Evolutionary conservation across 2,113 vertebrate species (phyloP).

Genomic region (Saccopteryx leptura): DNA sequence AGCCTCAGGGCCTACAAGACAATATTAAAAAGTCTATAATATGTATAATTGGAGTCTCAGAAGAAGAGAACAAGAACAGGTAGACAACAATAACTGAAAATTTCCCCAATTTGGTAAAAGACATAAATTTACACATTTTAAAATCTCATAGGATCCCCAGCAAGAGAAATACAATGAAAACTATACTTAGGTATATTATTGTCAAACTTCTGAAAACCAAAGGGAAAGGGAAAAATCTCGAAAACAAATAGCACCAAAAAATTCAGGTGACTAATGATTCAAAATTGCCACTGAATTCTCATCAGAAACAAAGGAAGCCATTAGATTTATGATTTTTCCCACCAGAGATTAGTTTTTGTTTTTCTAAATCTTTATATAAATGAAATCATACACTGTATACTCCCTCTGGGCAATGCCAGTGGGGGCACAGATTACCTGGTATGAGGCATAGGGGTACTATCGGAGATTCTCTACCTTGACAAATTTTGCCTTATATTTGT

Average conservation of each 20-base stretch:
- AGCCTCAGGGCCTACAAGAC: neutral
- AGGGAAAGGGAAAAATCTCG: neutral
- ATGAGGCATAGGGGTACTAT: rapidly evolving
- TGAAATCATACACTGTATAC: neutral
- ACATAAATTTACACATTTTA: neutral
- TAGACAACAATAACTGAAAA: neutral
- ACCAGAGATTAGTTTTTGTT: neutral
- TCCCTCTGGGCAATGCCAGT: neutral
- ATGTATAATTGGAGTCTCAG: neutral
- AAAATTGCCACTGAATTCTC: neutral
- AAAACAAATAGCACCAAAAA: neutral
- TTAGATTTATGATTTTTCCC: neutral
- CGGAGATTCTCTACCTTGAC: neutral
- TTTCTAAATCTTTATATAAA: neutral
- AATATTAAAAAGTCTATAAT: neutral
- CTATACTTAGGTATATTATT: neutral
- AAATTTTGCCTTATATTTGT: neutral
- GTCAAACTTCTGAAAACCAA: neutral
- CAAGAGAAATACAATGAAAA: neutral
- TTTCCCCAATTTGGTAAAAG: neutral
- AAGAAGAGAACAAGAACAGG: neutral
- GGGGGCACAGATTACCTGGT: no score
- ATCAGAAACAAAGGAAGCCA: neutral
- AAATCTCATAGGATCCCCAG: neutral
- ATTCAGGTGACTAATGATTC: neutral